Evolutionary conservation across 2,113 vertebrate species (phyloP).

Genomic region (Erythrocercus mccallii): DNA sequence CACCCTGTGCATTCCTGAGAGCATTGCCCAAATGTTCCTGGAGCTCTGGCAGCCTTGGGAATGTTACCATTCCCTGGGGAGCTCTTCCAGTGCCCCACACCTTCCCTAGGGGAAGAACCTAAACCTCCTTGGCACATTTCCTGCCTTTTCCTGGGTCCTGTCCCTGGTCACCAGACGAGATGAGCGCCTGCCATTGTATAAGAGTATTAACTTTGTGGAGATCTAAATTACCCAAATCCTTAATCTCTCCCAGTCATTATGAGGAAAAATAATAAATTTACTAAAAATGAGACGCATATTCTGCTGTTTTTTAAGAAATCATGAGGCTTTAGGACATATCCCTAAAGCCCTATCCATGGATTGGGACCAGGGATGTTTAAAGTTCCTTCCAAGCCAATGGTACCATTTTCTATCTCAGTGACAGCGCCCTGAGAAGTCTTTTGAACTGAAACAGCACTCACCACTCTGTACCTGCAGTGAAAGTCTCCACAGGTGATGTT

Average conservation of each 20-base stretch:
- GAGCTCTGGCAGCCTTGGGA: neutral
- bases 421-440: neutral
- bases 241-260: neutral
- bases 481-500: neutral
- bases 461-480: neutral
- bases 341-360: neutral
- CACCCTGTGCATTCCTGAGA: neutral
- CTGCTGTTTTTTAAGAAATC: neutral
- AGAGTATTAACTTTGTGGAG: neutral
- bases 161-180: neutral
- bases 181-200: neutral
- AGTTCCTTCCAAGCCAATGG: neutral
- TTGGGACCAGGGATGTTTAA: neutral
- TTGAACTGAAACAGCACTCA: neutral
- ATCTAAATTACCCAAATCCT: neutral
- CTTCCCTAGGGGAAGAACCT: neutral
- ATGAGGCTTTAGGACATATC: neutral
- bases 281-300: neutral
- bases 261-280: neutral
- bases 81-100: fast-evolving
- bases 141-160: fast-evolving
- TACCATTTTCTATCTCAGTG: neutral
- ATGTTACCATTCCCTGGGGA: neutral
- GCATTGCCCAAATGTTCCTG: fast-evolving
- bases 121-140: neutral